Conservation (phyloP, 2,113 vertebrate genomes). For the Prietella phreatophila region DNA sequence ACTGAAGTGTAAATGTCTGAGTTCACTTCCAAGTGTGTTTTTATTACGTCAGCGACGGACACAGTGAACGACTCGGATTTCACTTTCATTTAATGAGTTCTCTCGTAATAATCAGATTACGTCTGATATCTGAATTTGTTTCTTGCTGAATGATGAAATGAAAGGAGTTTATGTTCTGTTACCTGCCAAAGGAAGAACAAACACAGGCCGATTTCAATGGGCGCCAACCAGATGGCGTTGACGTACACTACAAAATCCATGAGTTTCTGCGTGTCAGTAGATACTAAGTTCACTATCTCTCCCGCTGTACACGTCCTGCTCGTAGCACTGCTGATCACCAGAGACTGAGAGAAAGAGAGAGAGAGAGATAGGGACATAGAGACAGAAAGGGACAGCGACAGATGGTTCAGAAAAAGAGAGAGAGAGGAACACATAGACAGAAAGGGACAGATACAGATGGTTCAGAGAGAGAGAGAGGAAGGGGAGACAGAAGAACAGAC, state of each 20-base stretch:
- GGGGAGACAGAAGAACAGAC: too few species aligned
- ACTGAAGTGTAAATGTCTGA: background rate
- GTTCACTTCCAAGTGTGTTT: background rate
- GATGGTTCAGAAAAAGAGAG: background rate
- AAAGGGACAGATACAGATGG: background rate
- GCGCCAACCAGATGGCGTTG: constrained; percentile 80
- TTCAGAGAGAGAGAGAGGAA: constrained; percentile 49
- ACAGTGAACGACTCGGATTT: background rate
- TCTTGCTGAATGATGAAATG: background rate
- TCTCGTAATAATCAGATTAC: background rate
- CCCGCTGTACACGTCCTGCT: constrained; percentile 71
- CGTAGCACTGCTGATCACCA: constrained; percentile 75
- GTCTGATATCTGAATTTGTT: background rate
- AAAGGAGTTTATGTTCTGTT: background rate
- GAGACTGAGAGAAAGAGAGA: constrained; percentile 65
- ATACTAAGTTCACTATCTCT: constrained; percentile 83
- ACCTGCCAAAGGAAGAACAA: constrained; percentile 89
- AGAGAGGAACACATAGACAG: background rate
- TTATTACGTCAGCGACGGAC: background rate
- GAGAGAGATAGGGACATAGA: background rate
- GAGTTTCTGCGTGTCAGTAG: constrained; percentile 82
- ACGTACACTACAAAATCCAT: constrained; percentile 80
- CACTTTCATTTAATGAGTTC: background rate
- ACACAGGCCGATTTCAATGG: constrained; percentile 79
- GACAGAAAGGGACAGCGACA: background rate